Evolutionary conservation across 2,888 invertebrate genomes (phyloP).

Genomic region (Hipparchia sbordonii): DNA sequence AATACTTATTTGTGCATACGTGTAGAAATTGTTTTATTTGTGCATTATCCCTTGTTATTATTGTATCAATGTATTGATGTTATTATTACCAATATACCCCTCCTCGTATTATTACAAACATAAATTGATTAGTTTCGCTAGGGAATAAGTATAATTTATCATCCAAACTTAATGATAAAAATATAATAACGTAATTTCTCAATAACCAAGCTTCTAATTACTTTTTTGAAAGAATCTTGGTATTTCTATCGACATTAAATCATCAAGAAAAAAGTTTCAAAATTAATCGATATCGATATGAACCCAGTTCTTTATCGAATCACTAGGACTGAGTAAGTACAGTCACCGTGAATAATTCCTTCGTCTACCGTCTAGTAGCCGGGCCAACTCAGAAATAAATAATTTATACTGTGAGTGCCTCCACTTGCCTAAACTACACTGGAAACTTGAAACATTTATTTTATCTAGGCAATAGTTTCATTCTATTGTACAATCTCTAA

Average conservation of each 20-base stretch:
- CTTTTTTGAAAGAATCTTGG: neutral
- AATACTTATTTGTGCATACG: neutral
- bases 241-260: neutral
- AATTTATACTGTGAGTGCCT: constrained; percentile 53
- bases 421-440: constrained; percentile 29
- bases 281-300: neutral
- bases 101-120: too few species aligned
- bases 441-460: constrained; percentile 24
- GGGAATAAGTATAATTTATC: too few species aligned
- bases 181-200: too few species aligned
- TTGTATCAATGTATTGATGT: neutral
- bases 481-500: too few species aligned
- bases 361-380: constrained; percentile 44
- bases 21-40: neutral
- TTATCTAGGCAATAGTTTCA: neutral
- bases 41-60: neutral
- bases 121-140: too few species aligned
- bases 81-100: neutral
- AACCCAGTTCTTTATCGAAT: neutral
- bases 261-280: neutral
- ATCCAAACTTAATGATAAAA: too few species aligned
- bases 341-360: constrained; percentile 64
- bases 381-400: constrained; percentile 52
- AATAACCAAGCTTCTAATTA: too few species aligned
- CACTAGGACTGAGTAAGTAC: constrained; percentile 29